Base-by-base conservation (phyloP, 2,797 vertebrate genomes). In the Cuniculus paca region DNA sequence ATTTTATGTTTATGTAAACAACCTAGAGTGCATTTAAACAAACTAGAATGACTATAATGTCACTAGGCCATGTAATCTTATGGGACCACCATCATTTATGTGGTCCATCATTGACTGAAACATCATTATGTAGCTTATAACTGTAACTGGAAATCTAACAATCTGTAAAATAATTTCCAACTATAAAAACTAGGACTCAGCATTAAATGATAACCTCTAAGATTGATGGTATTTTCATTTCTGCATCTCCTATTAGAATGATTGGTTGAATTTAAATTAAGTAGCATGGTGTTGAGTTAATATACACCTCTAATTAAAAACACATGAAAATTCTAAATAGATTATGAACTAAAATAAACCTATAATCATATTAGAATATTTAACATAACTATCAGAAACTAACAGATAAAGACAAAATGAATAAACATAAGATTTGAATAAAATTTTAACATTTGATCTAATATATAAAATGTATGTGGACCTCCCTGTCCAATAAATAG, bases 251-350 rank as follows among this genome's bases (percentile, higher is more conserved):
- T 81, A 45, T 75, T 81, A 82, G n/a, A 86, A 83, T 39, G 75
- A 84, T 88, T 70, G 10, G 91, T 77, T 22, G 48, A 77, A 36
- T 90, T 92, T 68, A 85, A 20, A 63, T 90, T 94, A 52, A 93
- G 16, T 72, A 87, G 34, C 7, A 58, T 90, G 36, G 5, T 39
- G 54, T 36, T 78, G 78, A 96, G 2, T 31, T 91, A 80, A 80
- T 88, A 80, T 68, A 22, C 9, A 31, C 28, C 17, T 14, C 48
- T 9, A 12, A 63, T 11, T 72, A 61, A 74, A 91, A 90, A 22
- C 39, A 92, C 17, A 63, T 14, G 77, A 78, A 72, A 72, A 65
- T 54, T 92, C 31, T 93, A 81, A 93, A 60, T 20, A 90, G 5
- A 82, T 56, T 83, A 54, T n/a, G 26, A 93, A 80, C 6, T 48